Percentiles rank a stretch among this genome's conserved stretches.
Evolutionary conservation across 53 echinoderm and acorn worm species (phyloP).

Genomic region (Mesocentrotus franciscanus): DNA sequence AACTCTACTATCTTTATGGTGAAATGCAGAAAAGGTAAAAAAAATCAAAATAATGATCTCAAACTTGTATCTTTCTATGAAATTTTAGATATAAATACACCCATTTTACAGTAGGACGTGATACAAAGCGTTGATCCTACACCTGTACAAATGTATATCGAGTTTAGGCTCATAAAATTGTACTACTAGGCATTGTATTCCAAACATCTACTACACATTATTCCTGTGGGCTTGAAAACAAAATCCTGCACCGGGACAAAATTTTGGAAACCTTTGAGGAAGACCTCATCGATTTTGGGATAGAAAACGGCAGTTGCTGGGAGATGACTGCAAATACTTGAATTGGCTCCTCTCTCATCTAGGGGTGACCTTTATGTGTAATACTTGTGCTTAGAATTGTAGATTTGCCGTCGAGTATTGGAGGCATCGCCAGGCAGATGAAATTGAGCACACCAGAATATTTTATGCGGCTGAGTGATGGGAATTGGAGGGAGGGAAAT

Average conservation of each 20-base stretch:
- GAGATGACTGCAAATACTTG: constrained; percentile 59
- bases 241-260: not conserved
- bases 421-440: constrained; percentile 47
- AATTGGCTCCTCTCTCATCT: constrained; percentile 56
- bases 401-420: constrained; percentile 41
- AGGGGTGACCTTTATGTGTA: constrained; percentile 9
- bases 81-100: no score
- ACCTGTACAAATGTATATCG: no score
- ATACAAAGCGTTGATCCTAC: no score
- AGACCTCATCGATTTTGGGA: constrained; percentile 32
- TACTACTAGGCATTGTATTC: not conserved
- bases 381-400: constrained; percentile 43
- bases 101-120: no score
- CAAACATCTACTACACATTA: not conserved
- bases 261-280: not conserved
- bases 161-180: no score
- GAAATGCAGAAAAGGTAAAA: no score
- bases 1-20: no score
- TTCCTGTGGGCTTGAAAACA: constrained; percentile 9
- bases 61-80: no score
- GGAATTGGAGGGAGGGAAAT: not conserved
- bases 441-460: constrained; percentile 54
- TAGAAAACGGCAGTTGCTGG: not conserved
- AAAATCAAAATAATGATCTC: no score
- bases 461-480: constrained; percentile 50